Conservation (phyloP, 2,888 invertebrate species). For the Aquatica leii region DNA sequence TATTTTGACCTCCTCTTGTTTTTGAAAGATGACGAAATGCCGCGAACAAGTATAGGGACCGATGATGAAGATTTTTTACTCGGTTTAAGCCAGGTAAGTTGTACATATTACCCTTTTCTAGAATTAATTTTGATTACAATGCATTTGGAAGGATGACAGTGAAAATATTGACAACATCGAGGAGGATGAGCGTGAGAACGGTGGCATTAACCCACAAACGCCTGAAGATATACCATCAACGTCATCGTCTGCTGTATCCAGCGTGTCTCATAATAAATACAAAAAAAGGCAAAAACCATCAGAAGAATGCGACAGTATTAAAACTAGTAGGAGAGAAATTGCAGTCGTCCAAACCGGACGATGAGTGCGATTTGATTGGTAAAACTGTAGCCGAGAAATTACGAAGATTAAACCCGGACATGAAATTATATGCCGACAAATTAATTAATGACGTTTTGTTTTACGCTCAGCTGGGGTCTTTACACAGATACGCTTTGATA, state of each 20-base stretch:
- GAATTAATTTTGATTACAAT: constrained; percentile 1
- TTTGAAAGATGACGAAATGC: no score
- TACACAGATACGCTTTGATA: constrained; percentile 50
- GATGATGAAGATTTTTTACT: neutral
- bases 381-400: constrained; percentile 58
- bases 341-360: constrained; percentile 47
- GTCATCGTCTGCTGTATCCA: no score
- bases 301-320: no score
- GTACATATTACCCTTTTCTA: neutral
- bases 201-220: no score
- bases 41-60: no score
- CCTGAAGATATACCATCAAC: no score
- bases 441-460: constrained; percentile 57
- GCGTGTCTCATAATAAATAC: constrained; percentile 1
- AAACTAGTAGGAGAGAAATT: no score
- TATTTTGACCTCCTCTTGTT: no score
- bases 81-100: constrained; percentile 1
- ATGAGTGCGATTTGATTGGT: constrained; percentile 58
- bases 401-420: constrained; percentile 57
- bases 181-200: constrained; percentile 2
- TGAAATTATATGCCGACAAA: constrained; percentile 41
- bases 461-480: constrained; percentile 58
- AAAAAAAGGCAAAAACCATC: no score
- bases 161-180: no score
- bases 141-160: no score